phyloP scores from a whole-genome alignment of 2,113 vertebrate genomes.

The Podilymbus podiceps region DNA sequence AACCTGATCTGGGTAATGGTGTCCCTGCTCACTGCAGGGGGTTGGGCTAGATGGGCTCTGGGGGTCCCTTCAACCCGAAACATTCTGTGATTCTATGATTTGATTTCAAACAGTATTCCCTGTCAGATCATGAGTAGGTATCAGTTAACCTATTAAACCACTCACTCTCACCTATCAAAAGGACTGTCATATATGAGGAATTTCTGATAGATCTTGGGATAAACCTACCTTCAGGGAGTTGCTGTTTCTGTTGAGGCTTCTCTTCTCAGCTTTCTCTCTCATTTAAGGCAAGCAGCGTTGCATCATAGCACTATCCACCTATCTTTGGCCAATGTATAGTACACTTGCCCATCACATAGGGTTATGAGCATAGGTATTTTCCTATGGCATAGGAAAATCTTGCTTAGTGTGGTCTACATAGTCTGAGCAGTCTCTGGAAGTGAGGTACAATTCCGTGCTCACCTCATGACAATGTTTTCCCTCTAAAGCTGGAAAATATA shows the following conservation, averaged over 20 bases:
- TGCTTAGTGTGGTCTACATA: neutral
- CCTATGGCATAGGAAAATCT: neutral
- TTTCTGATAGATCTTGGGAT: neutral
- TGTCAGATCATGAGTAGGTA: neutral
- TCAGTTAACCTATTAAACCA: neutral
- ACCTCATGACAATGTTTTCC: neutral
- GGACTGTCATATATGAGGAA: neutral
- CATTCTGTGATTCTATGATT: neutral
- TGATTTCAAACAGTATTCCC: neutral
- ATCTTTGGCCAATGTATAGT: accelerated
- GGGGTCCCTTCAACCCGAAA: too few species aligned
- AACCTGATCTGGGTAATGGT: too few species aligned
- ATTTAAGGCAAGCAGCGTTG: neutral
- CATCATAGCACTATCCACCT: neutral
- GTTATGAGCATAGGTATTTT: neutral
- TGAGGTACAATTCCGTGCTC: neutral
- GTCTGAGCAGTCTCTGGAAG: neutral
- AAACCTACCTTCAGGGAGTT: neutral
- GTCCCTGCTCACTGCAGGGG: too few species aligned
- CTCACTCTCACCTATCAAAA: neutral
- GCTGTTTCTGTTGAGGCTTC: neutral
- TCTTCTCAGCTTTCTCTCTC: neutral
- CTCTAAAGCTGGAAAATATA: neutral
- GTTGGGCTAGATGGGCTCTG: too few species aligned
- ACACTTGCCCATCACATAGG: neutral